phyloP scores from a whole-genome alignment of 2,113 vertebrate species.

The Coreoperca whiteheadi region DNA sequence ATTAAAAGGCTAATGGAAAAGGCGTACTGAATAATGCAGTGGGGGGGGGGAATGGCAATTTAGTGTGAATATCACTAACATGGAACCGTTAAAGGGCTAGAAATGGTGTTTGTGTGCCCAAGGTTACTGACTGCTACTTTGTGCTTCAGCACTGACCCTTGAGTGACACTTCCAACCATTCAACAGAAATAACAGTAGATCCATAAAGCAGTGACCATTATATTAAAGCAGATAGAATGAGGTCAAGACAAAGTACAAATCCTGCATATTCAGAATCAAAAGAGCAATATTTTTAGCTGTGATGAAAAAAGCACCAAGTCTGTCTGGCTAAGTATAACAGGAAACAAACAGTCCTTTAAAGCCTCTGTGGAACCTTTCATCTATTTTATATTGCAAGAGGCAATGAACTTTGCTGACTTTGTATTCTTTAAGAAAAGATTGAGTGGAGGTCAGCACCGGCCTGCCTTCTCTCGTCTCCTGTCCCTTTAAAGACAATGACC shows the following conservation, averaged over 20 bases:
- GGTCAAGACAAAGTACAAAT: constrained; percentile 44
- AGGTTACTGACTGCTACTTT: neutral
- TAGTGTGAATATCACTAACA: constrained; percentile 1
- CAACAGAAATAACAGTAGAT: constrained; percentile 9
- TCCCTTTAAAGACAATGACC: constrained; percentile 76
- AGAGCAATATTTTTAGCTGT: constrained; percentile 62
- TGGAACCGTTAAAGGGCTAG: neutral
- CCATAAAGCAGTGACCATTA: constrained; percentile 22
- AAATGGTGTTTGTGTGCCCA: constrained; percentile 1
- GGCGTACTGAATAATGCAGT: neutral
- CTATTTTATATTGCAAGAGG: constrained; percentile 30
- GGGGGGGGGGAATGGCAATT: neutral
- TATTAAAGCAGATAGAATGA: constrained; percentile 63
- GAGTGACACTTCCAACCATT: constrained; percentile 21
- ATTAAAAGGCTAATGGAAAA: constrained; percentile 6
- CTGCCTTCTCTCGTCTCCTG: constrained; percentile 29
- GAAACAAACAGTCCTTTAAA: constrained; percentile 61
- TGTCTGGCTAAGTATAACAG: constrained; percentile 31
- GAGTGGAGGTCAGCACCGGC: constrained; percentile 23
- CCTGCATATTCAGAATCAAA: constrained; percentile 44
- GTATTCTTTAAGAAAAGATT: constrained; percentile 18
- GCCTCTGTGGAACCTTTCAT: constrained; percentile 38
- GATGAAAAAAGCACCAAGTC: constrained; percentile 40
- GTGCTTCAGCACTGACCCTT: constrained; percentile 15
- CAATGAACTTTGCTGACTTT: constrained; percentile 61